phyloP scores from a whole-genome alignment of 2,888 invertebrate genomes.

The Syrista parreyssii region DNA sequence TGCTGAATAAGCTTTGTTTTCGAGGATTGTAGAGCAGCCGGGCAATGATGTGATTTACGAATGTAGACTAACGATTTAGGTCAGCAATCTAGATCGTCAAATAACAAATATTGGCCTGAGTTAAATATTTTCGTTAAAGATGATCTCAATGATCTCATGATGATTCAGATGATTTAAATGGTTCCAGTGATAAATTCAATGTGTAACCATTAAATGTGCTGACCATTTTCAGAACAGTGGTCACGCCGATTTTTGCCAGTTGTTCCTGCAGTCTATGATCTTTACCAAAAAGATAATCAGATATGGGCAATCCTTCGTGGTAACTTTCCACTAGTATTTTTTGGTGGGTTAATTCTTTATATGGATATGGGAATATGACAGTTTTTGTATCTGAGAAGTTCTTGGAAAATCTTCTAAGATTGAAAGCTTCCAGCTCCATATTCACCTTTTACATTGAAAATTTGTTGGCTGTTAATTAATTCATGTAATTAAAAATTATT shows the following conservation, averaged over 20 bases:
- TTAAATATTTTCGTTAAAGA: not conserved
- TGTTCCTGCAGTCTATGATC: constrained; percentile 39
- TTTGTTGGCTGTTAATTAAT: not conserved
- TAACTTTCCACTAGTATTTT: constrained; percentile 67
- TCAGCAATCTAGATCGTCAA: not conserved
- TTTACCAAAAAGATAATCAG: constrained; percentile 47
- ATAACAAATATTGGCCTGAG: not conserved
- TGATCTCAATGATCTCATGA: not conserved
- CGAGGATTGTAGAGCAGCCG: not conserved
- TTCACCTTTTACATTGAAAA: constrained; percentile 56
- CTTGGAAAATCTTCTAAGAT: constrained; percentile 61
- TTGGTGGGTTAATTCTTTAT: constrained; percentile 56
- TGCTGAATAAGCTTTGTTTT: not conserved
- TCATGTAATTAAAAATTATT: not conserved
- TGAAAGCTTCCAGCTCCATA: constrained; percentile 65
- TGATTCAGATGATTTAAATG: not conserved
- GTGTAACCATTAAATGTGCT: constrained; percentile 2
- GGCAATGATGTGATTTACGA: not conserved
- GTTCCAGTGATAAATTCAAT: not conserved
- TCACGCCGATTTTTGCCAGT: constrained; percentile 65
- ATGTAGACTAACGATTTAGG: not conserved
- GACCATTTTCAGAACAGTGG: constrained; percentile 67
- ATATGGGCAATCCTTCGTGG: constrained; percentile 64
- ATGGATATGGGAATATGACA: constrained; percentile 64
- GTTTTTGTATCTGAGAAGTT: constrained; percentile 59